Evolutionary conservation across 2,113 vertebrate genomes (phyloP).

Genomic region (Proterorhinus semilunaris): DNA sequence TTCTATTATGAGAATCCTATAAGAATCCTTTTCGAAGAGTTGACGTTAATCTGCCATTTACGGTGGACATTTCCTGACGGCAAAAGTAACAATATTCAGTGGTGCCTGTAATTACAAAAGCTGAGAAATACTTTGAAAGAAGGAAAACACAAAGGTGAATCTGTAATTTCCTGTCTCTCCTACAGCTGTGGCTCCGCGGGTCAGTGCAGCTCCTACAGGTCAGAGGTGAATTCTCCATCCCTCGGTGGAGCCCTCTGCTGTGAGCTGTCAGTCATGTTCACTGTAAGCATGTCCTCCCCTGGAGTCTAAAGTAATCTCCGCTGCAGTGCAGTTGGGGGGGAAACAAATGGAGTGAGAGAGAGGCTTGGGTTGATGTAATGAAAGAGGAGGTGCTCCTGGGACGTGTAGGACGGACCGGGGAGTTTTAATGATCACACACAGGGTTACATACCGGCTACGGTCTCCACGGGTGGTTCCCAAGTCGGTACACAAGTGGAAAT

Average conservation of each 20-base stretch:
- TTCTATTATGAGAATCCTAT: too few relatives aligned
- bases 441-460: slow-evolving; percentile 10
- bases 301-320: slow-evolving; percentile 38
- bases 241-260: slow-evolving; percentile 48
- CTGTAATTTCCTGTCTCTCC: slow-evolving; percentile 43
- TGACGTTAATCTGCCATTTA: neutral
- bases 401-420: slow-evolving; percentile 32
- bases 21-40: too few relatives aligned
- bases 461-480: neutral
- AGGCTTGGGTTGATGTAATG: slow-evolving; percentile 40
- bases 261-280: slow-evolving; percentile 40
- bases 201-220: slow-evolving; percentile 25
- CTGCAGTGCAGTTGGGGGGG: slow-evolving; percentile 30
- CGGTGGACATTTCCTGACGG: neutral
- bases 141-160: neutral
- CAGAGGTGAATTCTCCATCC: slow-evolving; percentile 42
- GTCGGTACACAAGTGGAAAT: neutral
- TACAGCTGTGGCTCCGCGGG: slow-evolving; percentile 25
- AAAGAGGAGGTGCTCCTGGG: slow-evolving; percentile 41
- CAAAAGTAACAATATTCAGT: neutral
- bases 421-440: slow-evolving; percentile 32
- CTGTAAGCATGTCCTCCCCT: neutral
- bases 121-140: neutral
- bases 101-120: neutral
- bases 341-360: slow-evolving; percentile 17